Base-by-base conservation (phyloP, 1,140 invertebrate genomes). In the Lepidostoma basale region DNA sequence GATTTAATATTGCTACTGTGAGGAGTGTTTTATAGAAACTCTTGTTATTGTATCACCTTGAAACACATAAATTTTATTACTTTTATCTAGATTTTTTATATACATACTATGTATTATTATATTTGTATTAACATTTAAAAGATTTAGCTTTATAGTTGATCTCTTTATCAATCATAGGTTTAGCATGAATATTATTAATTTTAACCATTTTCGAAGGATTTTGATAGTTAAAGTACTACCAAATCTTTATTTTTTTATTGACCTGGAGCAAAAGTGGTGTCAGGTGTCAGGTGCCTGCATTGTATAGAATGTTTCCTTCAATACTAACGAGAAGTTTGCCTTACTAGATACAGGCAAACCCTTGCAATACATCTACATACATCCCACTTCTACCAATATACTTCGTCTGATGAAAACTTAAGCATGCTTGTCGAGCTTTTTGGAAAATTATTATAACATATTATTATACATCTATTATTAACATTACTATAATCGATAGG, bases 341-440 rank as follows among this genome's bases (percentile, higher is more conserved):
- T 73, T 73, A 73, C 47, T 52, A 60, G 33, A 33, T 73, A 56
- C 36, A 66, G 59, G 67, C 67, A 62, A 65, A 64, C 66, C 9
- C 33, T 64, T 60, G 64, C 42, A 60, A 49, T 63, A 66, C 54
- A 60, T 28, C 65, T 23, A 68, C 39, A 68, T 45, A 54, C 62
- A 59, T 64, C 67, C 58, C 52, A 73, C 63, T 73, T 65, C 68
- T 56, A 72, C 58, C 62, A 65, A 67, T 69, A 60, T 63, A 58
- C 64, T 64, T 69, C 67, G 52, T 39, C 30, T 60, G 62, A 67
- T 62, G 67, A 47, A 68, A 66, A 68, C 59, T 68, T 65, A 66
- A 67, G 63, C 67, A 73, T 73, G 71, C 71, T 73, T 73, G 71
- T 73, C 71, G 71, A 73, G 71, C 71, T 73, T 73, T 67, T 72